These are phyloP conservation scores for Margaritifera margaritifera DNA, from an alignment of 2,888 invertebrate genomes.

Conservation along the genomic window DNA sequence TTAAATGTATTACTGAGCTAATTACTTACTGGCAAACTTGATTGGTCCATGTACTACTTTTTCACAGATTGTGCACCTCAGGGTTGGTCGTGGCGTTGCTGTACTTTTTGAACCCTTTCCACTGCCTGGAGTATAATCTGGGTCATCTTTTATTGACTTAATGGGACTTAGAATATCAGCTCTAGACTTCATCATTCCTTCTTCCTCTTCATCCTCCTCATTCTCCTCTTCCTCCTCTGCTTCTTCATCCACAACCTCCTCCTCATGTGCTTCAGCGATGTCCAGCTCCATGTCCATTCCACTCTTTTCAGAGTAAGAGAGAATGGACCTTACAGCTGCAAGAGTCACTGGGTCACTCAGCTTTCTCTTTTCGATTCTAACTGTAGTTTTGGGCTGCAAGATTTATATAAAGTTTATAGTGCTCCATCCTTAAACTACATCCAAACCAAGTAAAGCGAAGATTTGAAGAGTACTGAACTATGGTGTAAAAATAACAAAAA, in stretches of 20 bases:
- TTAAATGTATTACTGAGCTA: no score
- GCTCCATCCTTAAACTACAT: no score
- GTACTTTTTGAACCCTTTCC: slow-evolving; percentile 14
- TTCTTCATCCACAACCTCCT: slow-evolving; percentile 9
- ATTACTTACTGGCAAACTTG: slow-evolving; percentile 36
- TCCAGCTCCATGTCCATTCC: not conserved
- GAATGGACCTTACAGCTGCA: slow-evolving; percentile 36
- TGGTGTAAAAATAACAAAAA: no score
- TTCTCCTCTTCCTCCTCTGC: slow-evolving; percentile 29
- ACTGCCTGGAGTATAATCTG: not conserved
- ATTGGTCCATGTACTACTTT: slow-evolving; percentile 39
- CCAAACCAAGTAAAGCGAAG: no score
- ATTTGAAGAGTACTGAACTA: no score
- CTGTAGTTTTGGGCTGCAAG: no score
- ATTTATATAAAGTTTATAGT: no score
- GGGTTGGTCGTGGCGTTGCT: slow-evolving; percentile 28
- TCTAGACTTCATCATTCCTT: not conserved
- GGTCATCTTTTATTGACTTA: no score
- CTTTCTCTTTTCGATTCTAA: no score
- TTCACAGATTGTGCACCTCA: slow-evolving; percentile 35
- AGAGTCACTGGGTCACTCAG: slow-evolving; percentile 28
- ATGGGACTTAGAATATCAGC: no score
- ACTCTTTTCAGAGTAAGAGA: slow-evolving; percentile 6
- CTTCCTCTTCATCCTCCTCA: slow-evolving; percentile 11
- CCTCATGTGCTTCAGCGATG: slow-evolving; percentile 14